phyloP scores from a whole-genome alignment of 2,888 invertebrate species.

The Calameuta idolon region DNA sequence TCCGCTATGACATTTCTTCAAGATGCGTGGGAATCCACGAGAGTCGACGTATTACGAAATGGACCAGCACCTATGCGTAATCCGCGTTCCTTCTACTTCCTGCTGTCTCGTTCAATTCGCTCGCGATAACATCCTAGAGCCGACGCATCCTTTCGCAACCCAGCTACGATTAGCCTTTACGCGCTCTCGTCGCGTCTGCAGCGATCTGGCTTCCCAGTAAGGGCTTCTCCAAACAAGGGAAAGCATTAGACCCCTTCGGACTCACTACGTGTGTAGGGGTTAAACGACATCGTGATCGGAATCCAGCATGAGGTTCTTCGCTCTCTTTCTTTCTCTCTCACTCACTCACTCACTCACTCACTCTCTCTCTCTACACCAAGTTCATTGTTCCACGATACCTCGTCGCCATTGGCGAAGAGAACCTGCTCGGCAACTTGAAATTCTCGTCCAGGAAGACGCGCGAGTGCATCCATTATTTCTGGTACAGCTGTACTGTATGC shows the following conservation, averaged over 20 bases:
- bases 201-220: conserved; percentile 40
- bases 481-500: neutral
- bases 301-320: conserved; percentile 14
- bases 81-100: neutral
- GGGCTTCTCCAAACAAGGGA: conserved; percentile 55
- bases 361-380: neutral
- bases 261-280: conserved; percentile 52
- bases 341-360: neutral
- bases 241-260: conserved; percentile 47
- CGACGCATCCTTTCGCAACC: neutral
- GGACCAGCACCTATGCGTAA: neutral
- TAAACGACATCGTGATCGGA: conserved; percentile 55
- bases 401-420: neutral
- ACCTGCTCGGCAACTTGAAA: neutral
- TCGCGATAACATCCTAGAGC: neutral
- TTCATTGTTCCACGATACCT: conserved; percentile 6
- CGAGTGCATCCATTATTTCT: neutral
- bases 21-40: neutral
- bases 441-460: neutral
- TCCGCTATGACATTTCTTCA: neutral
- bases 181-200: neutral
- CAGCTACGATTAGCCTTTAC: neutral
- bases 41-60: neutral
- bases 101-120: neutral
- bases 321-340: conserved; percentile 4